These are phyloP conservation scores for Saguinus midas DNA, from an alignment of 2,113 vertebrate genomes.

Conservation along the genomic window DNA sequence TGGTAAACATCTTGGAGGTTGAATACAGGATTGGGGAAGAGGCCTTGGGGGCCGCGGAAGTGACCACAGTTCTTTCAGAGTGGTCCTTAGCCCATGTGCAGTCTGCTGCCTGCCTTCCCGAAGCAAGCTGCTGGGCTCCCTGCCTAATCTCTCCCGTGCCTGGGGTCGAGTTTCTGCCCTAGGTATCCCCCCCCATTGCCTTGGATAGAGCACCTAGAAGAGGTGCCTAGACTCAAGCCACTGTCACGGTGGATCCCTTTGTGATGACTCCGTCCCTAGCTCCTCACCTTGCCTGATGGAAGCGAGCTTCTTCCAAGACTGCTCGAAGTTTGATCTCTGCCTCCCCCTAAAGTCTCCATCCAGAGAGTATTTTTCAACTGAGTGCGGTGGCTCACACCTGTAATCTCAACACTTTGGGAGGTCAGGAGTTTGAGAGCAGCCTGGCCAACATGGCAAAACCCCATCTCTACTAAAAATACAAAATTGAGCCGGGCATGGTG, in stretches of 20 bases:
- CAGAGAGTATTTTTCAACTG: not conserved
- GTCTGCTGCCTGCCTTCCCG: not conserved
- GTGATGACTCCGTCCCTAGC: fast-evolving
- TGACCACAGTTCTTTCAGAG: not conserved
- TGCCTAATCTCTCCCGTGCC: not conserved
- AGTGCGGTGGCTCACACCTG: too few species aligned
- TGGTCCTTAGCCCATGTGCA: not conserved
- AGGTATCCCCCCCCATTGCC: not conserved
- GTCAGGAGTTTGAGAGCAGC: too few species aligned
- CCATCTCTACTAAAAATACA: too few species aligned
- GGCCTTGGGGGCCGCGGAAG: not conserved
- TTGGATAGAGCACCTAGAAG: not conserved
- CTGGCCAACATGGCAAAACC: too few species aligned
- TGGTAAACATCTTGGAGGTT: not conserved
- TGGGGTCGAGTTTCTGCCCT: not conserved
- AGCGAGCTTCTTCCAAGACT: not conserved
- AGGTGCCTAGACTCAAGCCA: not conserved
- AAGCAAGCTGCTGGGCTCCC: not conserved
- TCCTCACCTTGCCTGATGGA: not conserved
- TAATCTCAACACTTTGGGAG: too few species aligned
- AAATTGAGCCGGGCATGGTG: too few species aligned
- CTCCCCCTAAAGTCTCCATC: not conserved
- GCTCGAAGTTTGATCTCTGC: not conserved
- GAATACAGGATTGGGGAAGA: not conserved
- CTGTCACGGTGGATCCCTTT: not conserved